phyloP scores from a whole-genome alignment of 2,113 vertebrate genomes.

The Eclectus roratus region DNA sequence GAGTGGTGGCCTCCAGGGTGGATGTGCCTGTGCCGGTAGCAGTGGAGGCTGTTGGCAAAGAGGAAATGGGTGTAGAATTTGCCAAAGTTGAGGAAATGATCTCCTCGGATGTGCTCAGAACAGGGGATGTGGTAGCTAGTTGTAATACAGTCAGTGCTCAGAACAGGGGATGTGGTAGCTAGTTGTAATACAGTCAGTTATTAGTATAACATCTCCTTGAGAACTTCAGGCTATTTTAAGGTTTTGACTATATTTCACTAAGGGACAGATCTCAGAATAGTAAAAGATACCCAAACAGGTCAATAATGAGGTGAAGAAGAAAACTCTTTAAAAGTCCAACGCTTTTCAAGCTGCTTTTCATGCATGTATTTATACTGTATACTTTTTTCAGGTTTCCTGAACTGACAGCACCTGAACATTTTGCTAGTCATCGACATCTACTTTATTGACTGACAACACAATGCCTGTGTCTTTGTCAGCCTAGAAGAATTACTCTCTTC shows the following conservation, averaged over 20 bases:
- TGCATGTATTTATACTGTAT: neutral
- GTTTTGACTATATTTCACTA: neutral
- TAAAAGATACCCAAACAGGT: rapidly evolving
- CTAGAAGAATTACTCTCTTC: neutral
- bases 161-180: too few species aligned
- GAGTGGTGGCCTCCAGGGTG: rapidly evolving
- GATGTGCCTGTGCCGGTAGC: too few species aligned
- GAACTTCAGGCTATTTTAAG: neutral
- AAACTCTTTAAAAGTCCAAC: too few species aligned
- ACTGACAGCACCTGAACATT: neutral
- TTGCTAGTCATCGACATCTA: neutral
- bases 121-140: too few species aligned
- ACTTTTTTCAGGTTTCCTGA: neutral
- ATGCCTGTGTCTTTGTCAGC: neutral
- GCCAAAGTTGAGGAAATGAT: too few species aligned
- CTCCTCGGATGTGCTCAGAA: too few species aligned
- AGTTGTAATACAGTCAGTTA: neutral
- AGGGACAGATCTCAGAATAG: neutral
- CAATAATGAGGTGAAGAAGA: neutral
- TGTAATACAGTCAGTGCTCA: too few species aligned
- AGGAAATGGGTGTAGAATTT: too few species aligned
- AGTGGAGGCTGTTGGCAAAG: too few species aligned
- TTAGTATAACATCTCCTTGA: neutral
- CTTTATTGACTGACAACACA: neutral
- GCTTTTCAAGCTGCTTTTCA: neutral